A percentile compares a stretch with the other conserved stretches of the same genome.
These are phyloP conservation scores for Nerophis lumbriciformis DNA, from an alignment of 2,113 vertebrate species.

Conservation along the genomic window DNA sequence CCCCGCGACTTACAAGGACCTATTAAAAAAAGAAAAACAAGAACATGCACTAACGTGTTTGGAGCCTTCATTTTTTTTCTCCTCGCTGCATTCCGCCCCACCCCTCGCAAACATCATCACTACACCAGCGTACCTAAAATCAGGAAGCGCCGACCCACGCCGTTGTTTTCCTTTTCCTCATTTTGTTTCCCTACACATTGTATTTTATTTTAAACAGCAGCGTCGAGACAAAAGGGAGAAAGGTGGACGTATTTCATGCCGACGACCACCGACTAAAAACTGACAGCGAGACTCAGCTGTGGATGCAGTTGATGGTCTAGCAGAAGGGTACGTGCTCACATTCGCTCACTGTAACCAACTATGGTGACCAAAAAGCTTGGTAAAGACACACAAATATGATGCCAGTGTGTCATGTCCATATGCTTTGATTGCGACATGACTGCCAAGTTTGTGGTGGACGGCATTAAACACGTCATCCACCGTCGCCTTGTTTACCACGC, in stretches of 20 bases:
- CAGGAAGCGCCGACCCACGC: conserved; percentile 65
- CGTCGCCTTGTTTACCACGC: background rate
- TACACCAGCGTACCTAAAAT: conserved; percentile 51
- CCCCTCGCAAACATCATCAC: conserved; percentile 62
- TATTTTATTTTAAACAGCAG: conserved; percentile 21
- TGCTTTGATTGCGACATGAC: background rate
- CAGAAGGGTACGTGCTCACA: conserved; percentile 46
- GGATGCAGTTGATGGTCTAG: conserved; percentile 61
- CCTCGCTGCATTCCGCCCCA: conserved; percentile 62
- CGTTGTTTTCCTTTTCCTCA: background rate
- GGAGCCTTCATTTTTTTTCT: conserved; percentile 43
- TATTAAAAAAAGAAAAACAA: conserved; percentile 10
- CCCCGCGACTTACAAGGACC: background rate
- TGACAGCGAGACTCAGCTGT: conserved; percentile 55
- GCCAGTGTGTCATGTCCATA: background rate
- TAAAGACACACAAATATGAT: background rate
- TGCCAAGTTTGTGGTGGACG: background rate
- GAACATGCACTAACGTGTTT: conserved; percentile 53
- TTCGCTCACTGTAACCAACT: background rate
- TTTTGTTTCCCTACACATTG: conserved; percentile 12
- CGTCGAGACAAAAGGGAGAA: conserved; percentile 15
- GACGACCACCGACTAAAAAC: conserved; percentile 36
- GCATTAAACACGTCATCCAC: background rate
- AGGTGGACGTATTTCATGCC: conserved; percentile 29
- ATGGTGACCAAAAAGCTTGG: background rate